Conservation (phyloP, 2,797 vertebrate species). For the Arctocebus calabarensis region DNA sequence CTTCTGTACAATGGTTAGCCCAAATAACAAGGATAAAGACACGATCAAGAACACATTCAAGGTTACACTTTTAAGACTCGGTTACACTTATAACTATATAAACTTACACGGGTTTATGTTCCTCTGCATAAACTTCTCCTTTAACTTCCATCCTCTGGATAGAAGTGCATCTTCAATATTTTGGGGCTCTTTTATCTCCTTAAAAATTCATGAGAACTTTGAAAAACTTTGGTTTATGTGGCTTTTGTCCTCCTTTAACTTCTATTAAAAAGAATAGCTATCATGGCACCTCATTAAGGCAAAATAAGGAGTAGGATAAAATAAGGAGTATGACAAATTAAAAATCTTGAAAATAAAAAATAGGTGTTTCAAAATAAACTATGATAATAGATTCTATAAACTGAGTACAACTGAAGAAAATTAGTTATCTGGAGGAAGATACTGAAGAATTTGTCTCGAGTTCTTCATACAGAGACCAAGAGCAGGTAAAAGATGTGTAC, state of each 20-base stretch:
- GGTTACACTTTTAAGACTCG: neutral
- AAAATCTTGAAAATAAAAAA: neutral
- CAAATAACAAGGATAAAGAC: neutral
- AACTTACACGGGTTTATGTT: neutral
- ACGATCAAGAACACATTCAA: neutral
- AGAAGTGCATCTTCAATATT: neutral
- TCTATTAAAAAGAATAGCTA: neutral
- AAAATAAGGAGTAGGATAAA: neutral
- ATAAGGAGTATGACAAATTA: neutral
- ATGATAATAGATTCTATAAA: neutral
- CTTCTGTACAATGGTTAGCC: neutral
- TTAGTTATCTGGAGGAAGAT: neutral
- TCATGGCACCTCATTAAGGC: neutral
- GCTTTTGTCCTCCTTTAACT: neutral
- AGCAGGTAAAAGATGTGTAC: neutral
- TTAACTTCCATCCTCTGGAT: neutral
- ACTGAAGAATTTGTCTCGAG: neutral
- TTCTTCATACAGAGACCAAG: neutral
- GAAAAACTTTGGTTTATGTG: neutral
- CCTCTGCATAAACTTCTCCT: neutral
- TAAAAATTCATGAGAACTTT: neutral
- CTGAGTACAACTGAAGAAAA: neutral
- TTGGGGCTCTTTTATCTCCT: neutral
- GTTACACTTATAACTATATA: neutral
- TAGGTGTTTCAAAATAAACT: neutral